phyloP scores from a whole-genome alignment of 2,113 vertebrate species.

The Synchiropus splendidus region DNA sequence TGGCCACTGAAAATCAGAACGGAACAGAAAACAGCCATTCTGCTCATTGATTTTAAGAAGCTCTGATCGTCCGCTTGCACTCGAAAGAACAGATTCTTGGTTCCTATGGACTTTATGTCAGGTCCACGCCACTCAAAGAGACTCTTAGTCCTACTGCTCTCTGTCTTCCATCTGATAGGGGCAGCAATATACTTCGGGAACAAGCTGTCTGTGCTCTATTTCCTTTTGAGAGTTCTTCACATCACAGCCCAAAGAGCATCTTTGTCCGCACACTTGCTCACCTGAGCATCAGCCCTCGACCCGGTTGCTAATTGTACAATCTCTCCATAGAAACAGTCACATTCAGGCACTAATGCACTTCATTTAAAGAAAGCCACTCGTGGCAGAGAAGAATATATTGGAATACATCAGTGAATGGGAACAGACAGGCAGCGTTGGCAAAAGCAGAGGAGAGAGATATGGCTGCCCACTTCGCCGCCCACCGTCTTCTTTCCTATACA shows the following conservation, averaged over 20 bases:
- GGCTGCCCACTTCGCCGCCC: background rate
- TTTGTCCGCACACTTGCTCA: slow-evolving; percentile 5
- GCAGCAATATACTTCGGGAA: slow-evolving; percentile 4
- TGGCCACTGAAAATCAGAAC: no score
- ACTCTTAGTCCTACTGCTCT: no score
- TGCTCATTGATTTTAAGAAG: no score
- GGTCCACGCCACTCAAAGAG: no score
- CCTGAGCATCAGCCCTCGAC: slow-evolving; percentile 6
- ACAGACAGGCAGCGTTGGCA: no score
- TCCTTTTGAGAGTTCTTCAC: slow-evolving; percentile 1
- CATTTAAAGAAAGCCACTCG: slow-evolving; percentile 25
- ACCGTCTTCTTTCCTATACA: background rate
- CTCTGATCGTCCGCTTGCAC: no score
- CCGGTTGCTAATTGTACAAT: slow-evolving; percentile 3
- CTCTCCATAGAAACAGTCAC: slow-evolving; percentile 9
- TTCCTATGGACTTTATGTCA: no score
- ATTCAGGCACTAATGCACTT: slow-evolving; percentile 27
- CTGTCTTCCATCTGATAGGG: no score
- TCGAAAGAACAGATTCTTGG: no score
- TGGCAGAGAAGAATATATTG: slow-evolving; percentile 12
- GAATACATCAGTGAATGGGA: slow-evolving; percentile 9
- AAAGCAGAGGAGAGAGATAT: slow-evolving; percentile 9
- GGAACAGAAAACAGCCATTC: no score
- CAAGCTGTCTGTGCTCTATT: slow-evolving; percentile 20
- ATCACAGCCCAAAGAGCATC: slow-evolving; percentile 8